These are phyloP conservation scores for Karalla daura DNA, from an alignment of 2,797 vertebrate species.

Conservation along the genomic window DNA sequence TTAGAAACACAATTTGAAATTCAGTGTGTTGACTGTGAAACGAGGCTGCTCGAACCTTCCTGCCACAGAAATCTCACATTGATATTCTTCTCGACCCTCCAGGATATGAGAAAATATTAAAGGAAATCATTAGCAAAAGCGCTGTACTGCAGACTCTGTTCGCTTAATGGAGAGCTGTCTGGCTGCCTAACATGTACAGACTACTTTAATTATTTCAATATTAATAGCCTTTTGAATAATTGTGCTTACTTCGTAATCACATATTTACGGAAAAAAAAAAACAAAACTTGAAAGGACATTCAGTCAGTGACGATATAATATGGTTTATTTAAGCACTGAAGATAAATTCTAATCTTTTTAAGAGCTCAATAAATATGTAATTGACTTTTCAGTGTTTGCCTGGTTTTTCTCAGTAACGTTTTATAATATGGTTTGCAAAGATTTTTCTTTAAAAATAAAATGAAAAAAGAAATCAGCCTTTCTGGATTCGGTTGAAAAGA, in stretches of 20 bases:
- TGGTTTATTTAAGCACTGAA: neutral
- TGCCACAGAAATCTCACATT: conserved; percentile 13
- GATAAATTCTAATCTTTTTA: neutral
- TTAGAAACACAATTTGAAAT: conserved; percentile 35
- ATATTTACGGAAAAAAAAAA: neutral
- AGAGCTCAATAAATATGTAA: neutral
- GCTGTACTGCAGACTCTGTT: neutral
- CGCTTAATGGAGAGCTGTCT: neutral
- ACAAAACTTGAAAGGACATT: neutral
- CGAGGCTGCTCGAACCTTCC: neutral
- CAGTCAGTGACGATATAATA: neutral
- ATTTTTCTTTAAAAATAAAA: neutral
- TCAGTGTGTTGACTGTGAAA: conserved; percentile 16
- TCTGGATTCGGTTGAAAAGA: neutral
- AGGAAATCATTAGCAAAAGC: conserved; percentile 5
- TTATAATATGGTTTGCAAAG: neutral
- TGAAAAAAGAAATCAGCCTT: no score
- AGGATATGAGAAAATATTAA: neutral
- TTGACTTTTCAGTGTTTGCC: neutral
- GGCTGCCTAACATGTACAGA: neutral
- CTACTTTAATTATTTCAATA: neutral
- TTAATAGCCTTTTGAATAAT: neutral
- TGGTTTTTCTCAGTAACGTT: neutral
- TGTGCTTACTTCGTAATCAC: neutral
- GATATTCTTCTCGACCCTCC: neutral